Evolutionary conservation across 2,888 invertebrate species (phyloP).

Genomic region (Tricholauxania praeusta): DNA sequence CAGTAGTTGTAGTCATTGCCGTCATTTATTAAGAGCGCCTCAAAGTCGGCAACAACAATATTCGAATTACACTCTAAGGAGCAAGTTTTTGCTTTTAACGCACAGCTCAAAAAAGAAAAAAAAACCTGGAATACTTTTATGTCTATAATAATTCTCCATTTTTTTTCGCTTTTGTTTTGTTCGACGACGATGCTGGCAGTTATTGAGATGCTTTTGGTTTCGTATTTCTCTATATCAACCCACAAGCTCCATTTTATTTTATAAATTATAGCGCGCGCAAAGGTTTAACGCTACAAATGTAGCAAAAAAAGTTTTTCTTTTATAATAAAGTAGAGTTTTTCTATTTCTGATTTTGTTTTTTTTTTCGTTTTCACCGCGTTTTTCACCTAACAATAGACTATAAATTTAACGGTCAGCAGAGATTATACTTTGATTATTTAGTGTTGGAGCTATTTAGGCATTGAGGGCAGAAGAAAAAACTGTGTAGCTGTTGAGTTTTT

Average conservation of each 20-base stretch:
- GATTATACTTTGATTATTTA: slow-evolving; percentile 37
- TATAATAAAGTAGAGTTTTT: background rate
- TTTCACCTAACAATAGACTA: slow-evolving; percentile 28
- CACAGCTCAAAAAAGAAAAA: slow-evolving; percentile 34
- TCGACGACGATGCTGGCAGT: slow-evolving; percentile 20
- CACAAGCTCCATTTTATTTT: background rate
- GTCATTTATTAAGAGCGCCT: slow-evolving; percentile 30
- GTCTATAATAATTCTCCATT: slow-evolving; percentile 25
- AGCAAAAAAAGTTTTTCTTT: background rate
- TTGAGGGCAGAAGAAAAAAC: background rate
- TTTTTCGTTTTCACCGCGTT: background rate
- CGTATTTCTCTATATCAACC: background rate
- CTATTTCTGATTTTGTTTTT: background rate
- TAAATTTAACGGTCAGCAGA: slow-evolving; percentile 37
- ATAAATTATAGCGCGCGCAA: slow-evolving; percentile 16
- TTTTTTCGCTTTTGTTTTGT: background rate
- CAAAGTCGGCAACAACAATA: slow-evolving; percentile 41
- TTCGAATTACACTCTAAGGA: slow-evolving; percentile 53
- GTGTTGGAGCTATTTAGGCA: slow-evolving; percentile 24
- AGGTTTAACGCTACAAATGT: slow-evolving; percentile 13
- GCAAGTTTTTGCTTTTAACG: slow-evolving; percentile 60
- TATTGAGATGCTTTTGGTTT: background rate
- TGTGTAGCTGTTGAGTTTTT: background rate
- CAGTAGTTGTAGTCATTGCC: background rate
- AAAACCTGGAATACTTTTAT: slow-evolving; percentile 27